Conservation (phyloP, 1,140 invertebrate genomes). For the Pseudobourletiella spinata region DNA sequence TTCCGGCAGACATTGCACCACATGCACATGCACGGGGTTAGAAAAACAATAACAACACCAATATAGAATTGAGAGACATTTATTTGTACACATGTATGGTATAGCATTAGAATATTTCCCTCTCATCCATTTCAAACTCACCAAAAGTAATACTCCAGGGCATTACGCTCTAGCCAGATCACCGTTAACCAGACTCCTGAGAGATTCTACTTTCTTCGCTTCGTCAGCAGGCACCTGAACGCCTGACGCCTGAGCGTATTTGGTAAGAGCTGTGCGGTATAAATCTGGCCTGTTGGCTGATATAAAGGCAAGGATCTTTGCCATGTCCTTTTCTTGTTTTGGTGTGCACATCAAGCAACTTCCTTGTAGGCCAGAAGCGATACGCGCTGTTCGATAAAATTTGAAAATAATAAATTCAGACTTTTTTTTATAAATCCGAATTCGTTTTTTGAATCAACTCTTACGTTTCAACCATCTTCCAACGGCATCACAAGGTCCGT, state of each 20-base stretch:
- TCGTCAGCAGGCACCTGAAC: not conserved
- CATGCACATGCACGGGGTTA: too few relatives aligned
- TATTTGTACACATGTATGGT: too few relatives aligned
- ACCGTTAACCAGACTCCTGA: too few relatives aligned
- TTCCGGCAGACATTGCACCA: too few relatives aligned
- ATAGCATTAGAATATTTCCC: too few relatives aligned
- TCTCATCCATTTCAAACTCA: too few relatives aligned
- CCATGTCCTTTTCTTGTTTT: slow-evolving; percentile 12
- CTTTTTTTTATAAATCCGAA: not conserved
- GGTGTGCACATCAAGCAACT: slow-evolving; percentile 18
- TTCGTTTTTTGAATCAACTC: not conserved
- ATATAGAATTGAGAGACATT: too few relatives aligned
- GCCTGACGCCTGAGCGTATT: slow-evolving; percentile 11
- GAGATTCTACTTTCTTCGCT: not conserved
- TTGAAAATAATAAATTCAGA: not conserved
- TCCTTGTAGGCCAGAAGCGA: slow-evolving; percentile 12
- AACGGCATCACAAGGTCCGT: slow-evolving; percentile 23
- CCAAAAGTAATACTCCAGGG: too few relatives aligned
- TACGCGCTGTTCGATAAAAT: slow-evolving; percentile 5
- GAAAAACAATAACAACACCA: too few relatives aligned
- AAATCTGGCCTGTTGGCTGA: slow-evolving; percentile 13
- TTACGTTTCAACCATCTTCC: slow-evolving; percentile 19
- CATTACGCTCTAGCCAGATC: too few relatives aligned
- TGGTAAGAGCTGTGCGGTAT: slow-evolving; percentile 9
- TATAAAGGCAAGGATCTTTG: slow-evolving; percentile 15